phyloP scores from a whole-genome alignment of 2,888 invertebrate genomes.

The Perizoma flavofasciatum region DNA sequence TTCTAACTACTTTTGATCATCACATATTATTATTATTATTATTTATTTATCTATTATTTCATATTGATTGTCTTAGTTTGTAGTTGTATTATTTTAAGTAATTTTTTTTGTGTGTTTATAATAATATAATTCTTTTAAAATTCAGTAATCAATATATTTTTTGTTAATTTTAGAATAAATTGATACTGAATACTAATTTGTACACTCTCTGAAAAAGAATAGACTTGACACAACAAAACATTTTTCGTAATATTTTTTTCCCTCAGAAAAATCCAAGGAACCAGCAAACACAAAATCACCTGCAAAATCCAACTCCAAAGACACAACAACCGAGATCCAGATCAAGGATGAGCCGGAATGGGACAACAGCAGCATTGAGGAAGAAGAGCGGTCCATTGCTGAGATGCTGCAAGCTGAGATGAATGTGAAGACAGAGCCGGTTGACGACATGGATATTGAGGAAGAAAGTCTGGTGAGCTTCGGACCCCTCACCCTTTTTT shows the following conservation, averaged over 20 bases:
- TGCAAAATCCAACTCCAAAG: conserved; percentile 11
- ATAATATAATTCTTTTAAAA: no score
- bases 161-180: no score
- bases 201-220: no score
- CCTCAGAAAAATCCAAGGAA: conserved; percentile 59
- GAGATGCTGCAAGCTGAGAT: conserved; percentile 87
- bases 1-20: no score
- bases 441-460: conserved; percentile 83
- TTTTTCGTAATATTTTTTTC: not conserved
- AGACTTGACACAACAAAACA: no score
- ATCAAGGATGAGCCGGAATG: conserved; percentile 86
- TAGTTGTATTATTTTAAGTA: no score
- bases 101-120: no score
- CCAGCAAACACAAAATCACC: conserved; percentile 32
- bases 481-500: not conserved
- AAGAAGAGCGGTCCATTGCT: conserved; percentile 86
- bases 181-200: no score
- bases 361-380: conserved; percentile 84
- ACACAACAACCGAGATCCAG: conserved; percentile 54
- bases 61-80: no score
- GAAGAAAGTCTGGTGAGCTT: conserved; percentile 72
- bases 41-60: no score
- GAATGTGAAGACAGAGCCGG: conserved; percentile 86
- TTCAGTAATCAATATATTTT: no score
- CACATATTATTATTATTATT: no score